Base-by-base conservation (phyloP, 2,888 invertebrate genomes). In the Drosophila tanythrix region DNA sequence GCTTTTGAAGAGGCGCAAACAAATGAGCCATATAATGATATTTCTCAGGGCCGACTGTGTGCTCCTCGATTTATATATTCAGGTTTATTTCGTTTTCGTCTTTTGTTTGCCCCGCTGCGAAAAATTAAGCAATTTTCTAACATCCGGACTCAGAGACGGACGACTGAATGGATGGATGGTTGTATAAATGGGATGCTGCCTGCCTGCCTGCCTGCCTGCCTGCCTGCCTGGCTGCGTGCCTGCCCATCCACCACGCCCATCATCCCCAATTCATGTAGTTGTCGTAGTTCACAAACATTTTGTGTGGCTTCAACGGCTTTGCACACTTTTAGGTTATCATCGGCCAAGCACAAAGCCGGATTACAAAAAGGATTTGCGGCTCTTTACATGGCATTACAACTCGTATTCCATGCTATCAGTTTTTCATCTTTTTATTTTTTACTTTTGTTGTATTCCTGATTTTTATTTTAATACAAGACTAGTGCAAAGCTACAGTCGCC, bases 271-370 rank as follows among this genome's bases (percentile, higher is more conserved):
- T 66, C 62, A 43, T 59, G 59, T 75, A 74, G 63, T 73, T 62
- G 60, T 59, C 63, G 79, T 86, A 83, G 86, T 86, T 83, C 72
- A 64, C 70, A 76, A 72, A 70, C 74, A 76, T 56, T 50, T 77
- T 69, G 63, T 79, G 67, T 68, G 66, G 76, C 81, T 76, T 83
- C 79, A 71, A 71, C 69, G 79, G 81, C 82, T 87, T 87, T 83
- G 74, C 85, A 84, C 88, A 81, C 85, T 88, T 85, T 88, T 85
- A 79, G 88, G 85, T 85, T 77, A 88, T 85, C 83, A 83, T 70
- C 81, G 75, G 61, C 64, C 74, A 51, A 65, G 68, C 70, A 72
- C 81, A 82, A 84, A 80, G 83, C 84, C 68, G 88, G 88, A 82
- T 88, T 85, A 85, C 81, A 76, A 73, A 81, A 85, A 83, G 85